Evolutionary conservation across 2,797 vertebrate genomes (phyloP), one percentile per base, ranked within the genome.

Genomic region (Potorous gilbertii): DNA sequence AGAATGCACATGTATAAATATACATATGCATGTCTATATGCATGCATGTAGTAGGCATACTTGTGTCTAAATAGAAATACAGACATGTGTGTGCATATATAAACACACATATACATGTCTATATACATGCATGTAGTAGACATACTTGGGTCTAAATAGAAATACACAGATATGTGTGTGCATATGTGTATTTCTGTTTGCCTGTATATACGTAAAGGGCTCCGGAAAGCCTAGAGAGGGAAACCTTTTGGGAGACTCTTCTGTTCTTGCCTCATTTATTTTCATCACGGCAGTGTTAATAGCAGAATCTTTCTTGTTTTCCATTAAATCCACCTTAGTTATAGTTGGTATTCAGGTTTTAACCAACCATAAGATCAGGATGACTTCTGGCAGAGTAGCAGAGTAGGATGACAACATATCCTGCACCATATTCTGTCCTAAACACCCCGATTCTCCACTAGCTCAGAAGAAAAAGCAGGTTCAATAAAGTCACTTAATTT

Each of bases 261-360:
- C 55, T 59, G 40, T 95, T 93, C 90, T 50, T 46, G 74, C 24
- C 50, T 87, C 74, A 87, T 87, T 87, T 87, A 87, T 87, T 27
- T 87, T 89, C 93, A 90, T 34, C 2, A 59, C 31, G 16, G 31
- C 27, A 27, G 40, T 87, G 13, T 50, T 50, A 50, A 2, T 5
- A 16, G 14, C 34, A 54, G 90, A 93, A 93, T 90, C 56, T 89
- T 21, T 57, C 56, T 0, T 62, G 46, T 94, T 57, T 21, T 16
- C 21, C 8, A 66, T 4, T 54, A 81, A 95, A 94, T 90, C 40
- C 56, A 90, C 31, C 66, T 97, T 95, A 91, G 54, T 81, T 95
- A 81, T 46, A 40, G 1, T 59, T 93, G 95, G 57, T 95, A 93
- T 31, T 40, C 59, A 93, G 56, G 18, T 81, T 81, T 24, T 50